A percentile compares a stretch with the other conserved stretches of the same genome.
phyloP scores from a whole-genome alignment of 1,140 invertebrate species.

The Arctopsyche grandis region DNA sequence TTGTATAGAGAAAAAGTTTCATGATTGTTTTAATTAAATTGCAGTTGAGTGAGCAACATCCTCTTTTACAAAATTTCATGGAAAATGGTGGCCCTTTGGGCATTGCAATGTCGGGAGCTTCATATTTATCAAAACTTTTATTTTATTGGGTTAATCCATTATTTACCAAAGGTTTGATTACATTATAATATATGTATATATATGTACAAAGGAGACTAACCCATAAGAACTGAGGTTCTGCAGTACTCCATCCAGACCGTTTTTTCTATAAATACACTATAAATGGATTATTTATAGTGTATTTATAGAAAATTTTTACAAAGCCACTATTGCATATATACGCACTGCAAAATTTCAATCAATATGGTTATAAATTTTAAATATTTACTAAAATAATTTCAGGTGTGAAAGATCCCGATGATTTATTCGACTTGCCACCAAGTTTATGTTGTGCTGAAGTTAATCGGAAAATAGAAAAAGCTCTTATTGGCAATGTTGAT shows the following conservation, averaged over 20 bases:
- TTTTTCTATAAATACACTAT: too few relatives aligned
- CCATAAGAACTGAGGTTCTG: too few relatives aligned
- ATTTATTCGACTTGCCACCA: constrained; percentile 87
- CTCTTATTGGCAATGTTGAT: constrained; percentile 63
- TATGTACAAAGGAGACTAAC: too few relatives aligned
- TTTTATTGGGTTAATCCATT: constrained; percentile 91
- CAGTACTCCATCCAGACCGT: too few relatives aligned
- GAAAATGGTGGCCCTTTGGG: constrained; percentile 74
- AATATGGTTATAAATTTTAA: neutral
- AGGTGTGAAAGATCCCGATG: constrained; percentile 75
- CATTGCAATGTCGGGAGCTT: constrained; percentile 81
- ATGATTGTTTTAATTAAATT: neutral
- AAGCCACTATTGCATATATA: too few relatives aligned
- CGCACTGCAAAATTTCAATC: too few relatives aligned
- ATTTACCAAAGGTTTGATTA: constrained; percentile 78
- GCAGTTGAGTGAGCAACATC: constrained; percentile 71
- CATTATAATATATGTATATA: neutral
- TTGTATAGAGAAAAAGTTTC: constrained; percentile 22
- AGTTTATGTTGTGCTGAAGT: constrained; percentile 72
- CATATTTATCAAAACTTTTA: constrained; percentile 77
- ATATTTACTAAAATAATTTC: constrained; percentile 52
- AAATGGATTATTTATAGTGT: too few relatives aligned
- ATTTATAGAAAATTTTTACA: too few relatives aligned
- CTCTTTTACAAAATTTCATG: constrained; percentile 64
- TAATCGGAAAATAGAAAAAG: constrained; percentile 69